phyloP scores from a whole-genome alignment of 1,140 invertebrate species.

The Formica exsecta region DNA sequence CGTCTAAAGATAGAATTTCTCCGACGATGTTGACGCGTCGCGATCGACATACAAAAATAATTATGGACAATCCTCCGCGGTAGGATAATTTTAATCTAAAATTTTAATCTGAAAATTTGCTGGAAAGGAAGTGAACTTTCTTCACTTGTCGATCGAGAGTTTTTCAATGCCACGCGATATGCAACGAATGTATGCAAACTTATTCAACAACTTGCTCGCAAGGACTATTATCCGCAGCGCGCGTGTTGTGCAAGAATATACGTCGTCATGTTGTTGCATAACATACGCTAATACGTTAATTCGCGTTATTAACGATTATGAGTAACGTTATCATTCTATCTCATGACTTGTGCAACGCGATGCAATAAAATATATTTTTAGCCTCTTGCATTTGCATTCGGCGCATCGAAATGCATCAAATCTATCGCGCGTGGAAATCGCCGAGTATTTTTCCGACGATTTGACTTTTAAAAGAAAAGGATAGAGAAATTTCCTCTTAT shows the following conservation, averaged over 20 bases:
- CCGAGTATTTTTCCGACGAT: neutral
- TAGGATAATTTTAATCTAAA: too few relatives aligned
- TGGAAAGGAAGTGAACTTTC: neutral
- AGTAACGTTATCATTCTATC: neutral
- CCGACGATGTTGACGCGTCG: neutral
- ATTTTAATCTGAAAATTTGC: conserved; percentile 52
- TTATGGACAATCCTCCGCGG: neutral
- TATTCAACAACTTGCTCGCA: neutral
- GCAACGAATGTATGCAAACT: neutral
- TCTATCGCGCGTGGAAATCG: conserved; percentile 15
- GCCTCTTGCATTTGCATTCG: conserved; percentile 16
- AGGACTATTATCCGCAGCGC: neutral
- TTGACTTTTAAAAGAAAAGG: neutral
- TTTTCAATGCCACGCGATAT: neutral
- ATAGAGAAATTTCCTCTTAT: neutral
- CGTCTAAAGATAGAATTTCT: neutral
- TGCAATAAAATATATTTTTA: conserved; percentile 43
- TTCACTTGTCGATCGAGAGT: conserved; percentile 1
- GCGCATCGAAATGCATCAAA: neutral
- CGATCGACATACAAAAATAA: conserved; percentile 39
- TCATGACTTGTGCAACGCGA: conserved; percentile 15
- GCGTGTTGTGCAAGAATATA: neutral
- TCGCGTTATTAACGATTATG: conserved; percentile 2
- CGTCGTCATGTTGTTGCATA: neutral
- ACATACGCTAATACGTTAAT: neutral